Conservation (phyloP, 1,140 invertebrate genomes). For the Diprion similis region DNA sequence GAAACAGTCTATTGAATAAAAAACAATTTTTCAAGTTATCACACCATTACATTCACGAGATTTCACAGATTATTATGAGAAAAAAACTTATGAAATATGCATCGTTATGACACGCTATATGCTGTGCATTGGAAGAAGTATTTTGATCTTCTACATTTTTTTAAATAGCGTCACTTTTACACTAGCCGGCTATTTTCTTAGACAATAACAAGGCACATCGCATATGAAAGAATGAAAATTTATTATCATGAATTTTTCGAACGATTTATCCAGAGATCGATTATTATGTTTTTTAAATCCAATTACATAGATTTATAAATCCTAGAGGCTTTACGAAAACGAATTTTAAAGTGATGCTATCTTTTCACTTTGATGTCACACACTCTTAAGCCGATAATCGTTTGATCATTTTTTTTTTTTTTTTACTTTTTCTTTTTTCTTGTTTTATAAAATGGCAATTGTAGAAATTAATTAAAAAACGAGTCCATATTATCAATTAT, state of each 20-base stretch:
- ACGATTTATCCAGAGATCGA: neutral
- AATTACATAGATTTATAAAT: neutral
- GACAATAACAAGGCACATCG: neutral
- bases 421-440: neutral
- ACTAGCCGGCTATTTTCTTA: slow-evolving; percentile 1
- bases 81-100: neutral
- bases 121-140: neutral
- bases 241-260: neutral
- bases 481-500: neutral
- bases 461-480: slow-evolving; percentile 9
- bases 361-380: neutral
- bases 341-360: neutral
- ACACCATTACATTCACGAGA: neutral
- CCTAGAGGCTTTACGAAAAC: neutral
- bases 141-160: neutral
- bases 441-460: neutral
- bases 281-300: neutral
- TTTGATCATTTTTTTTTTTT: neutral
- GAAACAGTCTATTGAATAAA: neutral
- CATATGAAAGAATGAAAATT: neutral
- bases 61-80: neutral
- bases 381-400: neutral
- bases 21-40: neutral
- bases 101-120: neutral
- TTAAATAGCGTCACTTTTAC: too few species aligned